phyloP scores from a whole-genome alignment of 2,888 invertebrate genomes.

The Drosophila buzzatii region DNA sequence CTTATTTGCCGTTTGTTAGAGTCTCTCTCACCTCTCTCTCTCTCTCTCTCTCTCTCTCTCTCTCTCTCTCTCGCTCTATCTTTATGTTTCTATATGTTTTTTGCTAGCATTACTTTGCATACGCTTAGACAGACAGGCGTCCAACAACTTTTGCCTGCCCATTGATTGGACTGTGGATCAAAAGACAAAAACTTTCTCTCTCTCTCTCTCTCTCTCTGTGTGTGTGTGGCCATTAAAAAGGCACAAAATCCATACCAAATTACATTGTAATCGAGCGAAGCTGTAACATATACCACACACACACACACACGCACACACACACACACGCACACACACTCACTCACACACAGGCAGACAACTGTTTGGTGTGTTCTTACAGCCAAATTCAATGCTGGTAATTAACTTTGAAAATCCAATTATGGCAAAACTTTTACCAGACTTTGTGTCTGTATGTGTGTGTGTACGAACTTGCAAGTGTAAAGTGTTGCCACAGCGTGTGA shows the following conservation, averaged over 20 bases:
- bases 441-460: slow-evolving; percentile 22
- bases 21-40: neutral
- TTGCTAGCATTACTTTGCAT: slow-evolving; percentile 24
- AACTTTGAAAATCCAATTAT: slow-evolving; percentile 83
- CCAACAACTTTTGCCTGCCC: slow-evolving; percentile 13
- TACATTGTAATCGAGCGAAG: slow-evolving; percentile 66
- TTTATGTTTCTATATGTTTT: neutral
- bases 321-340: slow-evolving; percentile 2
- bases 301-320: slow-evolving; percentile 7
- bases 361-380: slow-evolving; percentile 62
- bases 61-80: no score
- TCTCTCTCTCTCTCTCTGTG: neutral
- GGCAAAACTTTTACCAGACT: slow-evolving; percentile 75
- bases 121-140: slow-evolving; percentile 13
- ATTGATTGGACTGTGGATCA: slow-evolving; percentile 34
- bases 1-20: slow-evolving; percentile 28
- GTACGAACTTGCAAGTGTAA: slow-evolving; percentile 42
- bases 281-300: slow-evolving; percentile 28
- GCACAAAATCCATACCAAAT: slow-evolving; percentile 71
- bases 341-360: slow-evolving; percentile 9
- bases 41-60: no score
- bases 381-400: slow-evolving; percentile 83
- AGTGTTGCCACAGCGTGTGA: slow-evolving; percentile 34
- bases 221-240: slow-evolving; percentile 48
- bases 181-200: slow-evolving; percentile 20